Evolutionary conservation across 2,797 vertebrate genomes (phyloP).

Genomic region (Eupleurogrammus muticus): DNA sequence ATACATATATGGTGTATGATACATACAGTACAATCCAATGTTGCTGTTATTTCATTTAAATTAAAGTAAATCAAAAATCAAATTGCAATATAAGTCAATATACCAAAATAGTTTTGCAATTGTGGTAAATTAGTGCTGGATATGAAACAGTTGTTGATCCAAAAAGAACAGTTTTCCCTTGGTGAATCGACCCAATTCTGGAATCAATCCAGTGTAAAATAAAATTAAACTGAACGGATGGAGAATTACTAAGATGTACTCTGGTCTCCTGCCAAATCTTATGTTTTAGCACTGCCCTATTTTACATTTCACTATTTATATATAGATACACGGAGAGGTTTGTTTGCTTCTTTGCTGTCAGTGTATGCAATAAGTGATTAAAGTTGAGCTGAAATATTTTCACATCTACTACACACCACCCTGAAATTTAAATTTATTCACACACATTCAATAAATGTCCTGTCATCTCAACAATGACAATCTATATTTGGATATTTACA

Average conservation of each 20-base stretch:
- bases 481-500: too few species aligned
- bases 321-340: neutral
- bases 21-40: slow-evolving; percentile 12
- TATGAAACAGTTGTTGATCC: neutral
- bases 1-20: neutral
- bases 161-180: neutral
- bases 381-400: neutral
- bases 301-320: neutral
- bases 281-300: neutral
- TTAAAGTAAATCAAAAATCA: neutral
- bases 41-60: slow-evolving; percentile 13
- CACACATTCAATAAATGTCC: neutral
- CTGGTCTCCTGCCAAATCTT: neutral
- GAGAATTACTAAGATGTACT: neutral
- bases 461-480: neutral
- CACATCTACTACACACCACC: neutral
- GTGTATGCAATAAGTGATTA: neutral
- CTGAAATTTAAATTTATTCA: neutral
- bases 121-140: neutral
- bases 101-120: neutral
- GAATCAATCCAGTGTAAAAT: neutral
- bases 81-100: neutral
- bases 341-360: neutral
- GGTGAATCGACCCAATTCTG: neutral
- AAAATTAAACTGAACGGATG: neutral